Evolutionary conservation across 2,113 vertebrate genomes (phyloP), one percentile per base, ranked within the genome.

Genomic region (Edolisoma coerulescens): DNA sequence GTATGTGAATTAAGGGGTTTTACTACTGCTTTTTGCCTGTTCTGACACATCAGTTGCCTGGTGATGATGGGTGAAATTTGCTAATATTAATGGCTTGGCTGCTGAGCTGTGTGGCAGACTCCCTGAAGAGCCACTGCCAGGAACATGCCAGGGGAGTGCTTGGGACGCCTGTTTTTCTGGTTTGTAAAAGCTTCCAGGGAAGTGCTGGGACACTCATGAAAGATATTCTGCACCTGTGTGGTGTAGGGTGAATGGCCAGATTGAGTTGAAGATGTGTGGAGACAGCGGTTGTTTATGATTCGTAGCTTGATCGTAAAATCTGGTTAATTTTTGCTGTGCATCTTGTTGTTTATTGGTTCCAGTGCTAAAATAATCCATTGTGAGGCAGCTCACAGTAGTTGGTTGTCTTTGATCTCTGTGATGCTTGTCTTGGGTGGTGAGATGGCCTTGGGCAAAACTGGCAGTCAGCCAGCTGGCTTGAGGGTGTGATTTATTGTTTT

Each of bases 141-240:
- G 59, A 85, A 42, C 54, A 28, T 13, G 75, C 71, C 52, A 33
- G 54, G 23, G 83, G 74, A 12, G 10, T 67, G 75, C 77, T 77
- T 47, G 68, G 74, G 76, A 63, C 52, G 35, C 91, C 81, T 89
- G 95, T 86, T 91, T 90, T 96, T 95, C 95, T 81, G 93, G 90
- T 94, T 95, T 88, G 64, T 67, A 35, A 75, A 86, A 88, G 93
- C 82, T 86, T 80, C 68, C 56, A 32, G 22, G 84, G 78, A 93
- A 63, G 75, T 32, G 71, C 78, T 75, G 61, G 70, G 57, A 67
- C 50, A 69, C 35, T 76, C 59, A 11, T 69, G 39, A 33, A 53
- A 77, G 78, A 30, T 39, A 10, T 0, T 88, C 42, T 22, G 7
- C 59, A 59, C 30, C 47, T 63, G 21, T 17, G 79, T 63, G 77